Conservation (phyloP, 2,113 vertebrate species). For the Sphyrna mokarran region DNA sequence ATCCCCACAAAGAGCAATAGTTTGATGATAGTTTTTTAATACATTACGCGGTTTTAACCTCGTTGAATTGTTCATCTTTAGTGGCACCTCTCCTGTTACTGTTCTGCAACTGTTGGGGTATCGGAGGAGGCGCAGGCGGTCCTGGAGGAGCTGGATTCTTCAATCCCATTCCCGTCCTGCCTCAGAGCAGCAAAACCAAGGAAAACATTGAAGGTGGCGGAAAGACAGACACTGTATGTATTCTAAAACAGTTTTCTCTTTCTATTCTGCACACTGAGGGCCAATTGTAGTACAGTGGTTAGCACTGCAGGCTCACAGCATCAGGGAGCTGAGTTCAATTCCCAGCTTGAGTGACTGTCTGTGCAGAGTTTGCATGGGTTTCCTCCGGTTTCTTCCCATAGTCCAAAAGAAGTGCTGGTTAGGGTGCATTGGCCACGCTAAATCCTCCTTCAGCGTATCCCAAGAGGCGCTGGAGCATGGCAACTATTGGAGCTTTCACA, state of each 20-base stretch:
- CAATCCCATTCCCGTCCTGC: conserved; percentile 49
- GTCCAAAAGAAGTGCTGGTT: no score
- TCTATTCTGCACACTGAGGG: no score
- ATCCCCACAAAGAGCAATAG: background rate
- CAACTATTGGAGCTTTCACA: no score
- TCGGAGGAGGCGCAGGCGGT: background rate
- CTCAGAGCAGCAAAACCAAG: conserved; percentile 52
- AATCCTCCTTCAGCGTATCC: no score
- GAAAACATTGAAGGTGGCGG: conserved; percentile 65
- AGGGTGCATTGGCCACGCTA: no score
- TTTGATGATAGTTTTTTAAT: background rate
- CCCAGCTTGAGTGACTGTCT: no score
- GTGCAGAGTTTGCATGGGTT: no score
- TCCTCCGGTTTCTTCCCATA: no score
- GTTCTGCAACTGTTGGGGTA: conserved; percentile 51
- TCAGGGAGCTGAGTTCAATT: no score
- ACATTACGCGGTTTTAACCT: background rate
- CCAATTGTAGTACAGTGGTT: no score
- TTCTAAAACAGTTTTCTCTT: background rate
- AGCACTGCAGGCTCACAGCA: no score
- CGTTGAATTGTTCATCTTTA: conserved; percentile 39
- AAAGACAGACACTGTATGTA: conserved; percentile 59
- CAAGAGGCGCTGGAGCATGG: no score
- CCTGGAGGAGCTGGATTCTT: conserved; percentile 52
- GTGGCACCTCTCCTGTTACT: conserved; percentile 62